phyloP scores from a whole-genome alignment of 2,888 invertebrate species.

The Thera britannica region DNA sequence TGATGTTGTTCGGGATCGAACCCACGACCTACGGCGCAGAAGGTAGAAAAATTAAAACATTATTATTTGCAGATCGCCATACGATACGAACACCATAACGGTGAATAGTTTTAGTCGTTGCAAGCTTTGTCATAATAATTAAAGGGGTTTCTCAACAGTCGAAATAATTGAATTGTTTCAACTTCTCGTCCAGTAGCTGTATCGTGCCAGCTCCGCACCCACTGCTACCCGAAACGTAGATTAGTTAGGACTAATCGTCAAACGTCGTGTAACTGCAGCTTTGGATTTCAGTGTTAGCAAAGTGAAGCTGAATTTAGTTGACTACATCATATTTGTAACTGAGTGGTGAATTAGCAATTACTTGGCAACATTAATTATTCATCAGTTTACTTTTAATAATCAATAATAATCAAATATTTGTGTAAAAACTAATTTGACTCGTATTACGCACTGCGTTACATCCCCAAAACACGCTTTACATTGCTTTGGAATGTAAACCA shows the following conservation, averaged over 20 bases:
- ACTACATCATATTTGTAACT: neutral
- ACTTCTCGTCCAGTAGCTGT: slow-evolving; percentile 18
- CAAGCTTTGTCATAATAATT: neutral
- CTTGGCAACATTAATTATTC: neutral
- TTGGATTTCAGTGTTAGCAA: slow-evolving; percentile 18
- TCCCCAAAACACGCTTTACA: neutral
- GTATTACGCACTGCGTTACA: slow-evolving; percentile 7
- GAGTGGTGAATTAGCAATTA: neutral
- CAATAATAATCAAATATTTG: neutral
- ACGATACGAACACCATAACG: no score
- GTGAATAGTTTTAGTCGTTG: no score
- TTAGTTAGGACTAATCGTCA: slow-evolving; percentile 57
- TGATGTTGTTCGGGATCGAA: no score
- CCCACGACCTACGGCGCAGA: no score
- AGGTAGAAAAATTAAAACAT: no score
- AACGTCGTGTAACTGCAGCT: slow-evolving; percentile 45
- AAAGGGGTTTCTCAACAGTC: neutral
- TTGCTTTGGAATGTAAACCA: slow-evolving; percentile 34
- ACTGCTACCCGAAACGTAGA: slow-evolving; percentile 55
- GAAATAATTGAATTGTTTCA: neutral
- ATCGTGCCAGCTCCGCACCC: slow-evolving; percentile 39
- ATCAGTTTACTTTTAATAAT: neutral
- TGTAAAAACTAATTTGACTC: neutral
- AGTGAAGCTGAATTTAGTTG: slow-evolving; percentile 10
- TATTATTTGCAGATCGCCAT: no score